Base-by-base conservation (phyloP, 1,140 invertebrate species). In the Drosophila varians region DNA sequence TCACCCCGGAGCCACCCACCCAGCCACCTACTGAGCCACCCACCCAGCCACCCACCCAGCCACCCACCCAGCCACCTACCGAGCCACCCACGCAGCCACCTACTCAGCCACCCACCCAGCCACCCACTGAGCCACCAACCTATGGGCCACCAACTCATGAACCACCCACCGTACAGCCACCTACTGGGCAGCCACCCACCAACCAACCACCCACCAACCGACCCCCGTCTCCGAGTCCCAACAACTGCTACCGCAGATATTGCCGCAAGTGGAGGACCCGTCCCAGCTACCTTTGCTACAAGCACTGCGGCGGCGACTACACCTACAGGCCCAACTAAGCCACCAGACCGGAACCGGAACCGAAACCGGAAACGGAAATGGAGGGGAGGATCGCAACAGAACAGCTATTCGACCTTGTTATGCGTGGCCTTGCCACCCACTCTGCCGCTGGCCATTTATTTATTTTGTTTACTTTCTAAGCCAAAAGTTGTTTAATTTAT, bases 251-350 rank as follows among this genome's bases (percentile, higher is more conserved):
- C 65, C 82, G 80, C 5, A 73, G 80, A 31, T 86, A 86, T 40
- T 86, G 80, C 28, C 76, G 82, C 54, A 86, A 73, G 47, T 86
- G 80, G 82, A 58, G 80, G 16, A 52, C 61, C 19, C 72, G 80
- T 8, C 80, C 80, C 58, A 86, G 68, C 71, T 86, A 87, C 46
- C 43, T 86, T 16, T 86, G 80, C 73, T 58, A 74, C 31, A 74
- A 87, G 52, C 73, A 80, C 58, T 86, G 80, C 38, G 73, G 80
- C 26, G 82, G 80, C 11, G 26, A 60, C 28, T 69, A 42, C 19
- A 47, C 55, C 58, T 73, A 87, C 62, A 61, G 46, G 31, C 80
- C 80, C 3, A 31, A 31, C 80, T 86, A 76, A 38, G 21, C 1
- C 3, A 21, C 1, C 1, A 2, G 14, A 21, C 49, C 7, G 9